phyloP scores from a whole-genome alignment of 2,888 invertebrate genomes.

The Hoplodrina blanda region DNA sequence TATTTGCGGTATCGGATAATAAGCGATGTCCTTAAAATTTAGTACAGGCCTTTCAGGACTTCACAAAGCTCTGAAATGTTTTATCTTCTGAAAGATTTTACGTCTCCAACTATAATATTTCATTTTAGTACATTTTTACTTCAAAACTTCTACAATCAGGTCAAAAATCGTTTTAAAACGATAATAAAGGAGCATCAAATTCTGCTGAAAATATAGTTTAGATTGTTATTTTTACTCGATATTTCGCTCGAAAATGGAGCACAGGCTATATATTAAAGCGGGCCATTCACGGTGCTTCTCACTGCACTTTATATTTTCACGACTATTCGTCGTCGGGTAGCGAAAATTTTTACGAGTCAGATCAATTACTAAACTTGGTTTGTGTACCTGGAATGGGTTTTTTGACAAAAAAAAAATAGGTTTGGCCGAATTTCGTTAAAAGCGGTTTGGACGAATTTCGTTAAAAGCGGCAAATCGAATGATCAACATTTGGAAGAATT shows the following conservation, averaged over 20 bases:
- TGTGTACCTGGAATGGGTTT: constrained; percentile 23
- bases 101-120: constrained; percentile 19
- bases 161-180: constrained; percentile 40
- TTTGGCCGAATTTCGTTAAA: constrained; percentile 3
- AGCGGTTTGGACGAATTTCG: not conserved
- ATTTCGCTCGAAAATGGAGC: constrained; percentile 34
- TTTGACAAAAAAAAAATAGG: not conserved
- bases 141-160: constrained; percentile 42
- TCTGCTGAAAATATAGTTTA: constrained; percentile 44
- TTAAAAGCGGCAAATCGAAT: constrained; percentile 25
- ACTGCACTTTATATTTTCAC: constrained; percentile 38
- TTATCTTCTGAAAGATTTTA: constrained; percentile 25
- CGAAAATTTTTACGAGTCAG: constrained; percentile 44
- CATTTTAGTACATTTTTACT: constrained; percentile 34
- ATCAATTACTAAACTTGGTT: constrained; percentile 44
- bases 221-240: constrained; percentile 54
- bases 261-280: constrained; percentile 42
- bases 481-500: constrained; percentile 14
- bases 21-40: too few relatives aligned
- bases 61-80: not conserved
- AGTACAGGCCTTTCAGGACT: constrained; percentile 8
- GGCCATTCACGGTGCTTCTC: constrained; percentile 43
- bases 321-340: constrained; percentile 21
- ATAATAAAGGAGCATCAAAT: constrained; percentile 35
- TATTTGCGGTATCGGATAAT: too few relatives aligned